These are phyloP conservation scores for Nomada hirtipes DNA, from an alignment of 2,888 invertebrate species.

Conservation along the genomic window DNA sequence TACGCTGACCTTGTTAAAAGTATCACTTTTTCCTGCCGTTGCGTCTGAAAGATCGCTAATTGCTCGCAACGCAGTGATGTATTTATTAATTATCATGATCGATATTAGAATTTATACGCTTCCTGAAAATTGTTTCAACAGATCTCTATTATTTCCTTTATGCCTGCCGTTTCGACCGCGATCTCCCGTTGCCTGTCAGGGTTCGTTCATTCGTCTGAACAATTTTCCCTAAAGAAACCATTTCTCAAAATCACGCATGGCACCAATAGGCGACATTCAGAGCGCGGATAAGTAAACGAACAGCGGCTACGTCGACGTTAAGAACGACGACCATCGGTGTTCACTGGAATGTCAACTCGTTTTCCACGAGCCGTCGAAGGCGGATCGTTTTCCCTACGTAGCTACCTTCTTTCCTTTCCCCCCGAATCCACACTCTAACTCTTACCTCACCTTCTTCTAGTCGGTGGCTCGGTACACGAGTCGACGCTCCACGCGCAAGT, in stretches of 20 bases:
- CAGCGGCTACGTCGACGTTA: slow-evolving; percentile 36
- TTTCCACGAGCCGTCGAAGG: slow-evolving; percentile 58
- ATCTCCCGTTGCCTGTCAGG: neutral
- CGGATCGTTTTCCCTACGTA: slow-evolving; percentile 57
- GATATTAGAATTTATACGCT: neutral
- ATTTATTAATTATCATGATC: neutral
- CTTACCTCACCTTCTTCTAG: slow-evolving; percentile 44
- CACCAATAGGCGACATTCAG: slow-evolving; percentile 33
- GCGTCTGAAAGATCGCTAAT: neutral
- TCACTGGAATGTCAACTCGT: slow-evolving; percentile 59
- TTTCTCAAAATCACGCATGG: slow-evolving; percentile 22
- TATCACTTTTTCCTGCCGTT: neutral
- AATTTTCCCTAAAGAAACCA: neutral
- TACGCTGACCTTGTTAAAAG: neutral
- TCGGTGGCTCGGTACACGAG: slow-evolving; percentile 3
- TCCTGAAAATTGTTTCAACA: neutral
- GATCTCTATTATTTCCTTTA: neutral
- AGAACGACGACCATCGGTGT: slow-evolving; percentile 50
- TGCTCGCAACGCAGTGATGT: neutral
- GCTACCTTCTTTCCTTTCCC: slow-evolving; percentile 9
- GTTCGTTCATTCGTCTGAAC: neutral
- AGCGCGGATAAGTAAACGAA: slow-evolving; percentile 26
- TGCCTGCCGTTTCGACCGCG: too few relatives aligned
- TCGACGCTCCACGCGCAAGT: slow-evolving; percentile 40
- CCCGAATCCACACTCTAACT: neutral